Percentiles rank a stretch among this genome's conserved stretches.
These are phyloP conservation scores for Gasteruption jaculator DNA, from an alignment of 2,888 invertebrate genomes.

Conservation along the genomic window DNA sequence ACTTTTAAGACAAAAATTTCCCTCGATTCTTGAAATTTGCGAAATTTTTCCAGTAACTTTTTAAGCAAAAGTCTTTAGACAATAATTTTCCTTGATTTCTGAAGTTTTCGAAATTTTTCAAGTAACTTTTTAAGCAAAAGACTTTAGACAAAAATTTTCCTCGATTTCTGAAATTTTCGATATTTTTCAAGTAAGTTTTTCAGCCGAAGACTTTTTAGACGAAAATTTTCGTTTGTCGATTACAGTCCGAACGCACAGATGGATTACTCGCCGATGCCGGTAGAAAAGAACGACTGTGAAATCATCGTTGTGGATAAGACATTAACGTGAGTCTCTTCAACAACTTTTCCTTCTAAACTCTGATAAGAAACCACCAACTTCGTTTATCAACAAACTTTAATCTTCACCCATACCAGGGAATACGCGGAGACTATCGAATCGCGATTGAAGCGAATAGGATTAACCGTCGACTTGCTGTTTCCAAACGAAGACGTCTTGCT, in stretches of 20 bases:
- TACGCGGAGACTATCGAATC: conserved; percentile 88
- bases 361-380: neutral
- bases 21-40: too few species aligned
- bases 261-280: conserved; percentile 40
- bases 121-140: too few species aligned
- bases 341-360: neutral
- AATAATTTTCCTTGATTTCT: too few species aligned
- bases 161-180: too few species aligned
- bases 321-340: conserved; percentile 65
- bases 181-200: too few species aligned
- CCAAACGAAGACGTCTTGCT: conserved; percentile 87
- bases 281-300: conserved; percentile 82
- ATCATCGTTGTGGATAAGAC: conserved; percentile 81
- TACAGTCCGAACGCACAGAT: conserved; percentile 23
- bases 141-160: too few species aligned
- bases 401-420: conserved; percentile 55
- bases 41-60: too few species aligned
- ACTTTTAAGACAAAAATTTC: too few species aligned
- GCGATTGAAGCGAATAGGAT: conserved; percentile 70
- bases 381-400: conserved; percentile 1
- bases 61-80: too few species aligned
- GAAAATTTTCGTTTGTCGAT: neutral
- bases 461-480: conserved; percentile 83
- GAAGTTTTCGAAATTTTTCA: too few species aligned
- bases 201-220: too few species aligned